phyloP scores from a whole-genome alignment of 92 coral and sea anemone species.

The Parazoanthus darwini region DNA sequence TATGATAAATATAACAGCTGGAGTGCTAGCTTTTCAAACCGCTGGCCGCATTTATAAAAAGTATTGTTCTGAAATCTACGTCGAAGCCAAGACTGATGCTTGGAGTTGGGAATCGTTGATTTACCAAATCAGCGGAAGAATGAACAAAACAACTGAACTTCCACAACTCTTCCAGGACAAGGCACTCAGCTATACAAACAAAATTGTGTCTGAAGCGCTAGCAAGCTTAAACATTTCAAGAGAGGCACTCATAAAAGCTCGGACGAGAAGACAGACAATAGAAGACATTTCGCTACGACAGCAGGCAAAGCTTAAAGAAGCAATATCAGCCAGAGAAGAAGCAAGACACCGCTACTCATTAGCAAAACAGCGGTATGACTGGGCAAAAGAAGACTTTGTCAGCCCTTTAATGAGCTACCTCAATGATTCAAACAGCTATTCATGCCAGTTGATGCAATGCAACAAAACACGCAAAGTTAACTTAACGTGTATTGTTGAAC shows the following conservation, averaged over 20 bases:
- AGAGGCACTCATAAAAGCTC: neutral
- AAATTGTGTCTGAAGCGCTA: slow-evolving; percentile 10
- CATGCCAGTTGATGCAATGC: slow-evolving; percentile 24
- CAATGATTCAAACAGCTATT: neutral
- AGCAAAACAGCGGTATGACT: neutral
- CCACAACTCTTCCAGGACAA: slow-evolving; percentile 15
- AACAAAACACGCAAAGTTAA: neutral
- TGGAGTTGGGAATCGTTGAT: slow-evolving; percentile 8
- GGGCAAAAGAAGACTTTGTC: slow-evolving; percentile 24
- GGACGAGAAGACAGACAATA: slow-evolving; percentile 3
- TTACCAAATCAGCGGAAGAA: slow-evolving; percentile 11
- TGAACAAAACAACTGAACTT: slow-evolving; percentile 31
- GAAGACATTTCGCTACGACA: neutral
- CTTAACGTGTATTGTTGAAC: neutral
- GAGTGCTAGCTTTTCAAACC: neutral
- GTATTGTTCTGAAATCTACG: neutral
- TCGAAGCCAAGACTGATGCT: slow-evolving; percentile 9
- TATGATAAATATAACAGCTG: slow-evolving; percentile 11
- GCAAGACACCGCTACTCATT: neutral
- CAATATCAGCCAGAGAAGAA: neutral
- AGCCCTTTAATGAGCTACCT: neutral
- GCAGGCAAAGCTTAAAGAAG: neutral
- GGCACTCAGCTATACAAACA: neutral
- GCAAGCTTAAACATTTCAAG: slow-evolving; percentile 6
- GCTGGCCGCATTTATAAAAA: neutral